phyloP scores from a whole-genome alignment of 1,140 invertebrate species.

The Venustaconcha ellipsiformis region DNA sequence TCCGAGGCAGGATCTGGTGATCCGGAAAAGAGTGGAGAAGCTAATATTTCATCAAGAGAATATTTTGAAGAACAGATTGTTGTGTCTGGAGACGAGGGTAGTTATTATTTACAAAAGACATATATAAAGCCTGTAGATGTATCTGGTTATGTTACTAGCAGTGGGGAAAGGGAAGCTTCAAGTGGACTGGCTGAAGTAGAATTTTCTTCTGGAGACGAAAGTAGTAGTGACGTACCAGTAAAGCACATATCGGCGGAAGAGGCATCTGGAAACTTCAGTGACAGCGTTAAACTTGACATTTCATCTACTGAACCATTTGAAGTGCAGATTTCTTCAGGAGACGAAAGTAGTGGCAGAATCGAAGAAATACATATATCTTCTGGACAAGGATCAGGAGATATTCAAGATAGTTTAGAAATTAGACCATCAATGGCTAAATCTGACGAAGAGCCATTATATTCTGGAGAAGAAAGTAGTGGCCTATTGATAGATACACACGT shows the following conservation, averaged over 20 bases:
- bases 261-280: too few species aligned
- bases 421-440: neutral
- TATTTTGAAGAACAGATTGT: neutral
- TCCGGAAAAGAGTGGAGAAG: neutral
- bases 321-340: slow-evolving; percentile 4
- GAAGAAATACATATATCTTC: slow-evolving; percentile 3
- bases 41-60: neutral
- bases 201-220: slow-evolving; percentile 5
- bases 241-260: too few species aligned
- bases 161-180: neutral
- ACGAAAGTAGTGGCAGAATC: neutral
- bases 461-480: too few species aligned
- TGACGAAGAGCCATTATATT: too few species aligned
- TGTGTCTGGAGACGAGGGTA: neutral
- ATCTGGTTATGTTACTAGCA: slow-evolving; percentile 3
- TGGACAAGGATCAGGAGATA: neutral
- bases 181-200: slow-evolving; percentile 1
- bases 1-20: too few species aligned
- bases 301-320: too few species aligned
- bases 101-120: neutral
- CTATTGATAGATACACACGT: too few species aligned
- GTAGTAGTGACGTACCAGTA: neutral
- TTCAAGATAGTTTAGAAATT: neutral
- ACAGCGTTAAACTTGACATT: too few species aligned
- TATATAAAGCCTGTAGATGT: neutral